Base-by-base conservation (phyloP, 1,140 invertebrate species). In the Ostrea edulis region DNA sequence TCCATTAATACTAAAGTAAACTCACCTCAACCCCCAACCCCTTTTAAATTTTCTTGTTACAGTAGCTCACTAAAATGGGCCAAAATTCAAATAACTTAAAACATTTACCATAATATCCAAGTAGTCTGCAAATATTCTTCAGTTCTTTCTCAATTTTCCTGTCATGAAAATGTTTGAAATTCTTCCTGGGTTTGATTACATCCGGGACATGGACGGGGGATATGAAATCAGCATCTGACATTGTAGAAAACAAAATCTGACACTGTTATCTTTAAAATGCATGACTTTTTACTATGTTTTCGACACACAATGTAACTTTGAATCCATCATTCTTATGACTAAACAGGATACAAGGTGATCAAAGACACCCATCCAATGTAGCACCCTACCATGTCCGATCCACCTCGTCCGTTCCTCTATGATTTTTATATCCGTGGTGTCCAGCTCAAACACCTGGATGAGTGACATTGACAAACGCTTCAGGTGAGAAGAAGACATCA, bases 101-200 rank as follows among this genome's bases (percentile, higher is more conserved):
- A 52, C 22, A 7, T 51, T 90, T 89, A 91, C 93, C 93, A 89
- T 92, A 92, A 83, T 90, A 87, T 85, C 92, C 93, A 22, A 93
- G 86, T 5, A 89, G 65, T 65, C 88, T 82, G 55, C 91, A 93
- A 22, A 91, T 86, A 44, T 77, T 68, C 29, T 88, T 84, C 12
- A 93, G 62, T 81, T 92, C 89, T 58, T 90, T 65, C 55, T 89
- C 89, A 71, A 93, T 91, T 22, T 58, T 81, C 22, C 90, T 90
- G 82, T 92, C 90, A 58, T 87, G 87, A 86, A 93, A 93, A 89
- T 92, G 91, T 90, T 90, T 90, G 87, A 93, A 93, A 85, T 92
- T 91, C 86, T 93, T 93, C 29, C 90, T 65, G 9, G 91, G 93
- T 82, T 86, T 85, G 83, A 92, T 83, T 17, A 92, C 89, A 77